Evolutionary conservation across 2,797 vertebrate species (phyloP).

Genomic region (Bucorvus abyssinicus): DNA sequence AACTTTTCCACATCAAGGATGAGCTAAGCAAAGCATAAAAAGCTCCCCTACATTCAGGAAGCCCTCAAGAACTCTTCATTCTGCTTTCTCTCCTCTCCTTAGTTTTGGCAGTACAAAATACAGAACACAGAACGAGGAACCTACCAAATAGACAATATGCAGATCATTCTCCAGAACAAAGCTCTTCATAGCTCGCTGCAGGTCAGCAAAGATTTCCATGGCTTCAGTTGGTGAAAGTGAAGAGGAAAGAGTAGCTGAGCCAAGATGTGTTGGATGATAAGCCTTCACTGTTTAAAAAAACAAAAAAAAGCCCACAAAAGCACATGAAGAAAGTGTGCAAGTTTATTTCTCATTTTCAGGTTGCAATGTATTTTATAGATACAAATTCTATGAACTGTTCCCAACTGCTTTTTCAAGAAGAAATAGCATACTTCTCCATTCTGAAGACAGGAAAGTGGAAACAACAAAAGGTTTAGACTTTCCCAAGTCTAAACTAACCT

Average conservation of each 20-base stretch:
- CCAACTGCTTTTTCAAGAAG: neutral
- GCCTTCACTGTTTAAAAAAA: constrained; percentile 68
- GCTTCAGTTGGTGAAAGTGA: constrained; percentile 93
- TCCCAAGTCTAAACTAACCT: neutral
- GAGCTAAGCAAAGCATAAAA: neutral
- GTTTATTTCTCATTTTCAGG: neutral
- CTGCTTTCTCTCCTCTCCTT: neutral
- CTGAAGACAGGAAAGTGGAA: neutral
- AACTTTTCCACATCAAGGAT: neutral
- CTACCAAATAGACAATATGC: constrained; percentile 94
- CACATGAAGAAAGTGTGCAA: neutral
- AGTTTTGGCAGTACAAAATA: neutral
- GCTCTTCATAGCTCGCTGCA: constrained; percentile 97
- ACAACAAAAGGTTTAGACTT: neutral
- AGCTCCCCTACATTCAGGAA: rapidly evolving
- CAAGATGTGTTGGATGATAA: constrained; percentile 91
- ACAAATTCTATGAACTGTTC: neutral
- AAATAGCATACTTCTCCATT: neutral
- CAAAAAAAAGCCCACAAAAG: neutral
- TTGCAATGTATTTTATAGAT: neutral
- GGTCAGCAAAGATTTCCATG: constrained; percentile 94
- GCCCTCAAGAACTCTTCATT: neutral
- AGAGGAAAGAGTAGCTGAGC: constrained; percentile 91
- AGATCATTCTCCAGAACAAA: constrained; percentile 97
- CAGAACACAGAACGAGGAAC: neutral